Conservation (phyloP, 1,140 invertebrate species). For the Ostrea edulis region DNA sequence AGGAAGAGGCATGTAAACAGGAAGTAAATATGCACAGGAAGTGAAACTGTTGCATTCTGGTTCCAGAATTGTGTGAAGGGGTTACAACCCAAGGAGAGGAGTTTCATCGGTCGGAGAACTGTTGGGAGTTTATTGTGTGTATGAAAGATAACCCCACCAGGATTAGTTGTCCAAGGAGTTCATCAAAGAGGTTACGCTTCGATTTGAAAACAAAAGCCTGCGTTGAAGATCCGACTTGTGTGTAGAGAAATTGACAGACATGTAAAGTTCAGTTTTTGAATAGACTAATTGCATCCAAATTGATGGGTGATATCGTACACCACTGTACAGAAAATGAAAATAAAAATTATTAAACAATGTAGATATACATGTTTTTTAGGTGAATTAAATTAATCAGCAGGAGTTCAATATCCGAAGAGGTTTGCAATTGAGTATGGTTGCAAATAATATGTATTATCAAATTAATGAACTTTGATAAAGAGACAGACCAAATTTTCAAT, state of each 20-base stretch:
- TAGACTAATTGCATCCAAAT: not conserved
- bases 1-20: not conserved
- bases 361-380: too few species aligned
- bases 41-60: constrained; percentile 17
- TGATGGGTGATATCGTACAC: not conserved
- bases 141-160: constrained; percentile 36
- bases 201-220: constrained; percentile 42
- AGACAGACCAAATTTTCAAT: too few species aligned
- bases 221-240: constrained; percentile 43
- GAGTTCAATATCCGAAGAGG: too few species aligned
- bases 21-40: not conserved
- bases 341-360: constrained; percentile 2
- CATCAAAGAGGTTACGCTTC: constrained; percentile 39
- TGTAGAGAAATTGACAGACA: not conserved
- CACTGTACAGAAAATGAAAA: not conserved
- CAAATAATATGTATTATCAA: too few species aligned
- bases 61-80: constrained; percentile 47
- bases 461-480: too few species aligned
- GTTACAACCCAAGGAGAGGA: constrained; percentile 17
- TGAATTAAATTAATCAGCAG: too few species aligned
- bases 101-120: constrained; percentile 47
- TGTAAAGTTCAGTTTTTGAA: not conserved
- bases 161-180: constrained; percentile 37
- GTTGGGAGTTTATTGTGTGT: constrained; percentile 55
- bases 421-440: too few species aligned